Base-by-base conservation (phyloP, 2,113 vertebrate species). In the Sphaerodactylus townsendi region DNA sequence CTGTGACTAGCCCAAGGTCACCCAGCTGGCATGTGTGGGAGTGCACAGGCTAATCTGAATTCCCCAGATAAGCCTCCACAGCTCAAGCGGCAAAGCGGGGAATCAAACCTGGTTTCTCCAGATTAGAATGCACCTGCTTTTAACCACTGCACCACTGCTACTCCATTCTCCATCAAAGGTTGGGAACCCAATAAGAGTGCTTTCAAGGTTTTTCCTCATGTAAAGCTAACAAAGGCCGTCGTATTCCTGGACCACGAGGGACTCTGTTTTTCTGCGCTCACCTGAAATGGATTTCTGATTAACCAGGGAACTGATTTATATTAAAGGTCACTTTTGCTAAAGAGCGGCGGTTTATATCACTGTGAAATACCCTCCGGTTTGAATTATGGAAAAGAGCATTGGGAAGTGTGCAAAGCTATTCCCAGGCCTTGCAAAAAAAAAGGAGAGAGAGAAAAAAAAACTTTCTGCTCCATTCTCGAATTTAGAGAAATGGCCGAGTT, bases 261-360 rank as follows among this genome's bases (percentile, higher is more conserved):
- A 70, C 70, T 72, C 56, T 23, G 72, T 81, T 91, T 82, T 59
- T 73, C 69, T 4, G 2, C 53, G 59, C 23, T 81, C 50, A 35
- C 1, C 2, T 44, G 77, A 88, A 92, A 91, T 91, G 87, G 79
- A 76, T 92, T 84, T 79, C 82, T 88, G 86, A 19, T 85, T 91
- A 82, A 84, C 73, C 78, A 2, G 0, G 1, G 77, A 91, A 87
- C 56, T 82, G 81, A 65, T 82, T 82, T 79, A 39, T 85, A 90
- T 85, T 9, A 91, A 84, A 91, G 84, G 68, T 85, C 86, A 77
- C 87, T 86, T 81, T 89, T 92, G 78, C 92, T 75, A 84, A 0
- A 87, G 85, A 92, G 87, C 76, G 84, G 62, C 77, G 90, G 59
- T 46, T 83, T 92, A 84, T 68, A 87, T 84, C 86, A 81, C 33